Evolutionary conservation across 1,140 invertebrate genomes (phyloP).

Genomic region (Trichogramma pretiosum): DNA sequence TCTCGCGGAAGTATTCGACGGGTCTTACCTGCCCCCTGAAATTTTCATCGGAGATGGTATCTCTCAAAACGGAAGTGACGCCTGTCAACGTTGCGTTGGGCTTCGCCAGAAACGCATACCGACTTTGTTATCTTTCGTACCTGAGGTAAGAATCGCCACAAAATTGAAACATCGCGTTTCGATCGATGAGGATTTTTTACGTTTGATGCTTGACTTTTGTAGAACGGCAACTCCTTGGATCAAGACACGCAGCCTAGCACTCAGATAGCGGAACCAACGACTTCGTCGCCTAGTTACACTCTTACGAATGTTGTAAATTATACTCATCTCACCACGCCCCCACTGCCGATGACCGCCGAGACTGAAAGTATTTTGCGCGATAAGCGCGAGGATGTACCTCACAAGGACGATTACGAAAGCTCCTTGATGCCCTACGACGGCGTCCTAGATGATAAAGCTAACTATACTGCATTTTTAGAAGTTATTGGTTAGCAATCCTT

Average conservation of each 20-base stretch:
- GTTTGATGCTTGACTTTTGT: no score
- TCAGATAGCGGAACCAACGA: background rate
- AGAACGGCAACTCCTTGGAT: background rate
- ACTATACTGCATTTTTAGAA: slow-evolving; percentile 77
- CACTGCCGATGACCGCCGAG: slow-evolving; percentile 3
- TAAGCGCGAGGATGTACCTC: slow-evolving; percentile 27
- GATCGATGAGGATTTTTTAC: no score
- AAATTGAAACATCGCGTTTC: no score
- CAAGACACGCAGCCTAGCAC: slow-evolving; percentile 11
- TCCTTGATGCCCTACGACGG: slow-evolving; percentile 53
- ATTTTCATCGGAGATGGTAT: slow-evolving; percentile 60
- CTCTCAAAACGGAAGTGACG: slow-evolving; percentile 36
- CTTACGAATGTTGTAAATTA: slow-evolving; percentile 9
- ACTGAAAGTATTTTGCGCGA: slow-evolving; percentile 16
- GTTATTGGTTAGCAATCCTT: slow-evolving; percentile 56
- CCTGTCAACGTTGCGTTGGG: slow-evolving; percentile 47
- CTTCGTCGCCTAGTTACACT: slow-evolving; percentile 16
- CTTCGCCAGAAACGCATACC: slow-evolving; percentile 41
- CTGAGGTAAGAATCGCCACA: no score
- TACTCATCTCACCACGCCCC: background rate
- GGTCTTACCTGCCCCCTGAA: slow-evolving; percentile 48
- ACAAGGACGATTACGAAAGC: slow-evolving; percentile 19
- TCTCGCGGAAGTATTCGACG: slow-evolving; percentile 71
- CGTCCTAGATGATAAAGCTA: slow-evolving; percentile 60
- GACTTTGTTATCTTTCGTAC: slow-evolving; percentile 32